Evolutionary conservation across 2,888 invertebrate genomes (phyloP).

Genomic region (Pharmacophagus antenor): DNA sequence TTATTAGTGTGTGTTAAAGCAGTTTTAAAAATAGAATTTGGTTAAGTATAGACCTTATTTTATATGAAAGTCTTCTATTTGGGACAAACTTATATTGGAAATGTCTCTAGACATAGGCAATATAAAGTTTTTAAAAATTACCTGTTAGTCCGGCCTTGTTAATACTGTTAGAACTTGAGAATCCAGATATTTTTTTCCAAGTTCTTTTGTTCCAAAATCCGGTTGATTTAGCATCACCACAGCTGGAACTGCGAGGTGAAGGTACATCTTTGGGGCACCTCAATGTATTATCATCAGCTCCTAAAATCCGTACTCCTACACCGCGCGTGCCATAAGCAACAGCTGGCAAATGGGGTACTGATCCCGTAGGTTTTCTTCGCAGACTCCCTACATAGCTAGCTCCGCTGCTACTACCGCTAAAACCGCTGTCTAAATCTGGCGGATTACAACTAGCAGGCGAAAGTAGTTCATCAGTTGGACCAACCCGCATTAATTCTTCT

Average conservation of each 20-base stretch:
- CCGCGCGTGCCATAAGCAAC: conserved; percentile 77
- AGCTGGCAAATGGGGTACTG: conserved; percentile 75
- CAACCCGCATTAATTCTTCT: conserved; percentile 84
- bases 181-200: conserved; percentile 89
- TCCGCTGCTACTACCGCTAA: conserved; percentile 91
- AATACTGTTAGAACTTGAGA: conserved; percentile 85
- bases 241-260: conserved; percentile 74
- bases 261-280: conserved; percentile 65
- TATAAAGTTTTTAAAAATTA: conserved; percentile 43
- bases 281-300: conserved; percentile 66
- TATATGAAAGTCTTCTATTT: too few species aligned
- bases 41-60: conserved; percentile 4
- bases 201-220: conserved; percentile 88
- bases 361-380: conserved; percentile 78
- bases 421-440: conserved; percentile 89
- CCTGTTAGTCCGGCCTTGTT: conserved; percentile 84
- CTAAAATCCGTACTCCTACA: conserved; percentile 71
- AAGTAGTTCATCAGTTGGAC: conserved; percentile 86
- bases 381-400: conserved; percentile 89
- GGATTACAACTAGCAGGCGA: conserved; percentile 85
- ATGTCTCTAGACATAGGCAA: background rate
- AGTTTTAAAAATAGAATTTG: conserved; percentile 15
- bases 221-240: conserved; percentile 73
- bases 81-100: background rate
- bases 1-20: conserved; percentile 18